Conservation (phyloP, 2,113 vertebrate genomes). For the Dolichallabes microphthalmus region DNA sequence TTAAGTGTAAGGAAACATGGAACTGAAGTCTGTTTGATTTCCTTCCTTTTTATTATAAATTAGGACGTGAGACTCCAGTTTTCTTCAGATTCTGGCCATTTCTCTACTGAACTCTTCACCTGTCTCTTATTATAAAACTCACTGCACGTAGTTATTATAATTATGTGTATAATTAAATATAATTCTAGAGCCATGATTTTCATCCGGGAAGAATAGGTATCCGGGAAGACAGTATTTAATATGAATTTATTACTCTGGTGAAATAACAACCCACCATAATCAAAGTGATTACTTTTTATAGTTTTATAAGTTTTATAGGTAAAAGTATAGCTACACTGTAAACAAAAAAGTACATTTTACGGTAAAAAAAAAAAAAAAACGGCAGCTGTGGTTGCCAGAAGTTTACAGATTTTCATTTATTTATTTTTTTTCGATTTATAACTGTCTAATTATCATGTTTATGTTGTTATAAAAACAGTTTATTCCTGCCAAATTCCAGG, state of each 20-base stretch:
- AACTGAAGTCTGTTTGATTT: neutral
- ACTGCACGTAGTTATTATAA: neutral
- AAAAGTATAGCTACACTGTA: neutral
- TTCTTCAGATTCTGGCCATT: neutral
- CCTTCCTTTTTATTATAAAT: conserved; percentile 20
- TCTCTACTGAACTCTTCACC: neutral
- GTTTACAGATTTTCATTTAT: too few relatives aligned
- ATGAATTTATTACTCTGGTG: neutral
- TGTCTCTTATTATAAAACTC: conserved; percentile 13
- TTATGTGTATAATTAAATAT: neutral
- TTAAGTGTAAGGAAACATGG: neutral
- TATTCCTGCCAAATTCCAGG: too few relatives aligned
- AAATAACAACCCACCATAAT: conserved; percentile 12
- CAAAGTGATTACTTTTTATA: conserved; percentile 22
- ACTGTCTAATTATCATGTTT: too few relatives aligned
- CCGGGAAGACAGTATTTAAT: neutral
- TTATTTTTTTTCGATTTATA: too few relatives aligned
- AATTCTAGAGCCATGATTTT: neutral
- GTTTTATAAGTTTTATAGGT: conserved; percentile 12
- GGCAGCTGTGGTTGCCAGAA: too few relatives aligned
- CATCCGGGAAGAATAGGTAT: neutral
- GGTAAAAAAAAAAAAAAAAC: too few relatives aligned
- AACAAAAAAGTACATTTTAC: too few relatives aligned
- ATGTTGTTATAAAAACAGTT: too few relatives aligned
- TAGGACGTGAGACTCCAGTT: conserved; percentile 10